A percentile compares a stretch with the other conserved stretches of the same genome.
These are phyloP conservation scores for Fregata magnificens DNA, from an alignment of 2,113 vertebrate species.

Conservation along the genomic window DNA sequence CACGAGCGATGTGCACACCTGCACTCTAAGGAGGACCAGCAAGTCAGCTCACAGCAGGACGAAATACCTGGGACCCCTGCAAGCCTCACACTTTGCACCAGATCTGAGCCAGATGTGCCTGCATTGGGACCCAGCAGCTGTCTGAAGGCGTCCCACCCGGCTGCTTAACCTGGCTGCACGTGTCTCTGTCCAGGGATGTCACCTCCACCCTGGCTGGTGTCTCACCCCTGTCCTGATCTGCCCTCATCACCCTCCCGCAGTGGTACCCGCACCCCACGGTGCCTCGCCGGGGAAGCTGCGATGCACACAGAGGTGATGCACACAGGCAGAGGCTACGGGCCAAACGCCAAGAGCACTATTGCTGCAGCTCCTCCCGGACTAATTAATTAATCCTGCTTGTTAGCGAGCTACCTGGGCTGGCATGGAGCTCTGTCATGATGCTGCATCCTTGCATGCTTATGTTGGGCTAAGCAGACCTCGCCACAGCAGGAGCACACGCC, in stretches of 20 bases:
- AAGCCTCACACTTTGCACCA: rapidly evolving
- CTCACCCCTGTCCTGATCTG: background rate
- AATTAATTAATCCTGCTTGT: background rate
- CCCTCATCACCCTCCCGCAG: rapidly evolving
- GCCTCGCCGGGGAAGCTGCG: rapidly evolving
- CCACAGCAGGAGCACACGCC: background rate
- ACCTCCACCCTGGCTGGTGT: background rate
- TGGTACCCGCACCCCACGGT: rapidly evolving
- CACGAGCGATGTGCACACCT: rapidly evolving
- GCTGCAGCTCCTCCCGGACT: background rate
- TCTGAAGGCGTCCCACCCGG: background rate
- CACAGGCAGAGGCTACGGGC: background rate
- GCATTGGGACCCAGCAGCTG: background rate
- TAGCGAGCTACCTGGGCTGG: background rate
- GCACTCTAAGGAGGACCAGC: background rate
- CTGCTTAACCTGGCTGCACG: background rate
- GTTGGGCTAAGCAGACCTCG: rapidly evolving
- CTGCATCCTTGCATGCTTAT: background rate
- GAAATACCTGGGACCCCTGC: background rate
- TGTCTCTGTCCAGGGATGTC: background rate
- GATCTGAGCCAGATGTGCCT: background rate
- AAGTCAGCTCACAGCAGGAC: background rate
- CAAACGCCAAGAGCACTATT: rapidly evolving
- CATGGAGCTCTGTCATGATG: rapidly evolving
- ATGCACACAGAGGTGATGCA: background rate